Base-by-base conservation (phyloP, 2,797 vertebrate genomes). In the Acipenser transmontanus region DNA sequence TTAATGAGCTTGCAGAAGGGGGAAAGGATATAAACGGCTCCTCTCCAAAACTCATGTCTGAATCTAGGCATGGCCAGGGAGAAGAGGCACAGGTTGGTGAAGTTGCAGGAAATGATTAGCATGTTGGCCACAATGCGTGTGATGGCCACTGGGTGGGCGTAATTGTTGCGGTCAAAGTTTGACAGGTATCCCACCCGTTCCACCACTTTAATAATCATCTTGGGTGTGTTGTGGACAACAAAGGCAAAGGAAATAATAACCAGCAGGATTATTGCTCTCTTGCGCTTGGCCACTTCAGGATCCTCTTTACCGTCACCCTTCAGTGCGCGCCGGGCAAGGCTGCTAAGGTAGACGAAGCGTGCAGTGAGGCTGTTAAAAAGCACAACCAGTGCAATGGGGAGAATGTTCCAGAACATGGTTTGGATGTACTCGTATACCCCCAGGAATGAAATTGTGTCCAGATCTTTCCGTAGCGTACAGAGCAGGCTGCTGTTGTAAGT, bases 141-240 rank as follows among this genome's bases (percentile, higher is more conserved):
- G 62, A 73, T 63, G 2, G 69, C 70, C 0, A 73, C 63, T 1
- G 68, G 65, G 50, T 70, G 71, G 49, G 69, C 67, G 63, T 69
- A 73, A 14, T 73, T 52, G 47, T 70, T 67, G 49, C 71, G 71
- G 63, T 73, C 70, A 54, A 6, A 54, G 8, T 69, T 68, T 6
- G 68, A 63, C 1, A 68, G 68, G 14, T 69, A 68, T 1, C 68
- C 70, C 8, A 70, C 61, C 14, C 68, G 64, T 63, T 73, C 71
- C n/a, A 70, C 7, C 12, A 73, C 63, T n/a, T 73, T 73, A 47
- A 73, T 51, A 7, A 73, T 20, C 71, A 73, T 73, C 10, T 73
- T 73, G 8, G 71, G 71, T 10, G 69, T 57, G 66, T 68, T 69
- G 52, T 73, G 71, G 11, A 4, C 59, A 7, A 73, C 20, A 49